Evolutionary conservation across 2,888 invertebrate genomes (phyloP), one percentile per base, ranked within the genome.

Genomic region (Epistrophella euchroma): DNA sequence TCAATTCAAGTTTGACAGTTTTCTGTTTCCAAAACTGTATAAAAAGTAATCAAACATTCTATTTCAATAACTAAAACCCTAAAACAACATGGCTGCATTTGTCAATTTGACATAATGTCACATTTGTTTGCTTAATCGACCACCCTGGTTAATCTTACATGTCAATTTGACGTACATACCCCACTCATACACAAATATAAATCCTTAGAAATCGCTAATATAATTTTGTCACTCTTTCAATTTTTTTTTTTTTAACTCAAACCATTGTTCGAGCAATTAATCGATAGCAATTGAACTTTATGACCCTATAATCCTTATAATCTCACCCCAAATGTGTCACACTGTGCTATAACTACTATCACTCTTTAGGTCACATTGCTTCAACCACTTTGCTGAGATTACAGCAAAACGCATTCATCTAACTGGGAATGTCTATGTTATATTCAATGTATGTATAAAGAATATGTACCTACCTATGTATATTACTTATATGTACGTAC

Each of bases 201-300:
- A 37, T 37, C 35, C 1, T 19, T 19, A 5, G 11, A 35, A 56
- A 56, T 35, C 37, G 7, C 19, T 28, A 60, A 37, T 60, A 37
- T 58, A 58, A 58, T 37, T 60, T 22, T 37, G 22, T 40, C 40
- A 60, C 60, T 60, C 37, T 40, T 19, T 40, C n/a, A n/a, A 22
- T 22, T 15, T 15, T 40, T 58, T 37, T 2, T 37, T 35, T 15
- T 60, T 40, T 40, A 2, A 2, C 19, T 58, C 43, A 28, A 62
- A 15, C 25, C 13, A 45, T 64, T 62, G 40, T 50, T 9, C 15
- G 9, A 37, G 37, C 28, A 52, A 66, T 77, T 77, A 82, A 82
- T 82, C 82, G 77, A 77, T 72, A 72, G 22, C 66, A 66, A 82
- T 77, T 82, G 82, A 82, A 82, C 82, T 66, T 66, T 77, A 66